phyloP scores from a whole-genome alignment of 1,140 invertebrate species.

The Centruroides sculpturatus region DNA sequence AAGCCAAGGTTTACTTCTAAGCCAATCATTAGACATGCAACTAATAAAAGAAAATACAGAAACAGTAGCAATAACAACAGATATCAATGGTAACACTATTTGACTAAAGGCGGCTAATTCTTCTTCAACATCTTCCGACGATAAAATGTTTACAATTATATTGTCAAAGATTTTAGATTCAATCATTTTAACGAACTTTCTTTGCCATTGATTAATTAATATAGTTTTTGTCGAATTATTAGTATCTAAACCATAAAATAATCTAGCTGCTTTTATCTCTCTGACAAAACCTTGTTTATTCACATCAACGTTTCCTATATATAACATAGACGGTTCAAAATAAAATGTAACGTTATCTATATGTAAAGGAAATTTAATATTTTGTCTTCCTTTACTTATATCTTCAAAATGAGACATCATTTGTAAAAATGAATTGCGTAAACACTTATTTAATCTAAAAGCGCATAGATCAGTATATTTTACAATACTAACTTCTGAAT shows the following conservation, averaged over 20 bases:
- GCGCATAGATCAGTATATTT: constrained; percentile 69
- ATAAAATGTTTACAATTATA: constrained; percentile 65
- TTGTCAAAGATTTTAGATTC: constrained; percentile 56
- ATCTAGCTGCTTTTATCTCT: constrained; percentile 67
- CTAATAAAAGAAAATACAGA: constrained; percentile 45
- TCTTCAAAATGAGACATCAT: constrained; percentile 56
- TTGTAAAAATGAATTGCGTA: constrained; percentile 69
- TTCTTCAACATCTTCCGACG: constrained; percentile 69
- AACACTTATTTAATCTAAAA: constrained; percentile 60
- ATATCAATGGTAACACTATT: constrained; percentile 73
- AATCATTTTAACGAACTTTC: constrained; percentile 37
- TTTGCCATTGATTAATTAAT: constrained; percentile 63
- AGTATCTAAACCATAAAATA: constrained; percentile 70
- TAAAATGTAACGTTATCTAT: constrained; percentile 73
- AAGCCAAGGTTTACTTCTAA: constrained; percentile 76
- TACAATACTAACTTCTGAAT: constrained; percentile 44
- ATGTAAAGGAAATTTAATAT: constrained; percentile 73
- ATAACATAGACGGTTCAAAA: constrained; percentile 64
- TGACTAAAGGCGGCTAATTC: constrained; percentile 77
- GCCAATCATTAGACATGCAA: constrained; percentile 69
- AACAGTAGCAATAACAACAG: constrained; percentile 66
- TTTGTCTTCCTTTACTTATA: constrained; percentile 51
- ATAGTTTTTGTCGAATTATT: constrained; percentile 58
- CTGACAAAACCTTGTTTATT: constrained; percentile 56
- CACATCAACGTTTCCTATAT: constrained; percentile 64